Evolutionary conservation across 30 jellyfish, hydroid and myxozoan species (phyloP).

Genomic region (Hydractinia symbiolongicarpus): DNA sequence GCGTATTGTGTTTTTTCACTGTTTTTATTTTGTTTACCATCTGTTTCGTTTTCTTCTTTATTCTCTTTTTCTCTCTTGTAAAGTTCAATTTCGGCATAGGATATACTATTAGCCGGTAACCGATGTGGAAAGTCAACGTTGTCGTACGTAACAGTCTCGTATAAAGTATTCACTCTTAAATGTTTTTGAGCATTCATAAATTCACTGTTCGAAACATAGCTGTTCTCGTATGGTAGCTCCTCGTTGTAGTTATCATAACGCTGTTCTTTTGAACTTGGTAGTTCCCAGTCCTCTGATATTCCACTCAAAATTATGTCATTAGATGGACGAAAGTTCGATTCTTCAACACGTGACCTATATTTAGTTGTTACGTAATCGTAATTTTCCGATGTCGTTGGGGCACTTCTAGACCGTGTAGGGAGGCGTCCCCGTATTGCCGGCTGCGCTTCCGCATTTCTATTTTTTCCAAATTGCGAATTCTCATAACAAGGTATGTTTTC

Average conservation of each 20-base stretch:
- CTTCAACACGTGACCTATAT: too few species aligned
- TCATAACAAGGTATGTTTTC: neutral
- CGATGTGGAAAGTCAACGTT: neutral
- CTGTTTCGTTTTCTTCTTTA: neutral
- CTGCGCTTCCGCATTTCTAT: neutral
- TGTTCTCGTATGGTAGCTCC: too few species aligned
- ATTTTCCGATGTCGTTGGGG: slow-evolving; percentile 3
- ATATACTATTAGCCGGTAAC: neutral
- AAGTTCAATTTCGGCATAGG: slow-evolving; percentile 5
- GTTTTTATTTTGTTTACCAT: neutral
- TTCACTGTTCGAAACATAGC: too few species aligned
- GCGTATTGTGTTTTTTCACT: neutral
- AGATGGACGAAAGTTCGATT: too few species aligned
- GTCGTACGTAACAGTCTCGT: neutral
- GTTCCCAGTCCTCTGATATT: too few species aligned
- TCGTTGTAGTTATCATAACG: too few species aligned
- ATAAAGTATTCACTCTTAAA: too few species aligned
- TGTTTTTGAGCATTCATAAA: too few species aligned
- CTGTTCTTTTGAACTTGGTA: too few species aligned
- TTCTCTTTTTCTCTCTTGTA: neutral
- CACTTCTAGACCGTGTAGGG: slow-evolving; percentile 7
- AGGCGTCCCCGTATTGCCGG: neutral
- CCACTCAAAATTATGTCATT: too few species aligned
- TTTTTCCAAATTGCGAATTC: too few species aligned
- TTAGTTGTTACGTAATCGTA: neutral